phyloP scores from a whole-genome alignment of 2,888 invertebrate genomes.

The Poecilus cupreus region DNA sequence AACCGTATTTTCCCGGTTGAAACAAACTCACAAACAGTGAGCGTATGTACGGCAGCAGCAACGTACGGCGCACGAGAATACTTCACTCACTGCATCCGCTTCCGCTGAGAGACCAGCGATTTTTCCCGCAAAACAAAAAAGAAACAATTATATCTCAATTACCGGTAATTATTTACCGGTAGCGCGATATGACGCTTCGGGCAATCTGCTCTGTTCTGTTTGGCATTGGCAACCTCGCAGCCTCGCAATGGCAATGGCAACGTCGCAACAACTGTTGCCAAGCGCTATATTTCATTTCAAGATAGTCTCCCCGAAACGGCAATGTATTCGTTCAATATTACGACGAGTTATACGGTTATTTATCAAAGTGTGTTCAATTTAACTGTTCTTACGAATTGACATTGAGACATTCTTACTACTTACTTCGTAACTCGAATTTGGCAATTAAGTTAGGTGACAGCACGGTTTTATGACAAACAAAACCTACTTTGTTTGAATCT shows the following conservation, averaged over 20 bases:
- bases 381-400: not conserved
- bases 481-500: not conserved
- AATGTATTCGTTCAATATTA: conserved; percentile 25
- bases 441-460: not conserved
- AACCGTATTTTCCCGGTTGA: conserved; percentile 4
- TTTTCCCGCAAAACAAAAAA: conserved; percentile 16
- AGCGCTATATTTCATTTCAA: conserved; percentile 6
- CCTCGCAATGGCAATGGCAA: no score
- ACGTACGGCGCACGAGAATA: not conserved
- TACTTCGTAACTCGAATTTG: not conserved
- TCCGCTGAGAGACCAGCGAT: not conserved
- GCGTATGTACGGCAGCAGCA: no score
- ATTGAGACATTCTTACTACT: not conserved
- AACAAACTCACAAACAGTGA: not conserved
- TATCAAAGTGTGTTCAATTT: conserved; percentile 3
- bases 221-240: not conserved
- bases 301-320: not conserved
- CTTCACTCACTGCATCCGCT: not conserved
- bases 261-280: conserved; percentile 18
- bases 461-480: not conserved
- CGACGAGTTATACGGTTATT: not conserved
- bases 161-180: conserved; percentile 41
- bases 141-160: conserved; percentile 38
- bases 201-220: not conserved
- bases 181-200: conserved; percentile 14